These are phyloP conservation scores for Albula goreensis DNA, from an alignment of 2,113 vertebrate species.

Conservation along the genomic window DNA sequence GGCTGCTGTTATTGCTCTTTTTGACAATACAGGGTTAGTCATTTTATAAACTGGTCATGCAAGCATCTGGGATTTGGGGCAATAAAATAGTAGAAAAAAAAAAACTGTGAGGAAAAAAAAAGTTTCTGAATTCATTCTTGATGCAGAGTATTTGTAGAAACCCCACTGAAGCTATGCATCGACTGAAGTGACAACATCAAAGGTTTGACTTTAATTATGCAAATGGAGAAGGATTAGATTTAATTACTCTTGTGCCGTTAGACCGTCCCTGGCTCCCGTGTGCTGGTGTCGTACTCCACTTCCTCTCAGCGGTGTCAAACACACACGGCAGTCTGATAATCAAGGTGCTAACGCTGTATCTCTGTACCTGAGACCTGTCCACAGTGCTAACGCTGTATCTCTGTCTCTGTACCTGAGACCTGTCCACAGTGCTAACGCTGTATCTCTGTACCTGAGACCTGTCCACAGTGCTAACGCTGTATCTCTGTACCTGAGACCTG, in stretches of 20 bases:
- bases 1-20: neutral
- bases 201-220: slow-evolving; percentile 31
- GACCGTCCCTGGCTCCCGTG: neutral
- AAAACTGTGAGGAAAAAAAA: neutral
- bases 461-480: neutral
- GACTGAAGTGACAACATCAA: slow-evolving; percentile 26
- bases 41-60: neutral
- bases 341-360: neutral
- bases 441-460: no score
- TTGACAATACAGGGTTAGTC: neutral
- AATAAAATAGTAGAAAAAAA: neutral
- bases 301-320: slow-evolving; percentile 7
- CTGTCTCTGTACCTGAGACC: neutral
- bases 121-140: slow-evolving; percentile 3
- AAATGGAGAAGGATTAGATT: slow-evolving; percentile 23
- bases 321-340: slow-evolving; percentile 1
- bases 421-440: neutral
- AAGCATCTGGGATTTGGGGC: neutral
- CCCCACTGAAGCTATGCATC: slow-evolving; percentile 1
- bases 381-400: neutral
- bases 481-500: neutral
- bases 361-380: neutral
- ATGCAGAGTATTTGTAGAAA: neutral
- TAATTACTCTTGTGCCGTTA: slow-evolving; percentile 32
- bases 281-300: neutral